Conservation (phyloP, 2,113 vertebrate genomes). For the Bungarus multicinctus region DNA sequence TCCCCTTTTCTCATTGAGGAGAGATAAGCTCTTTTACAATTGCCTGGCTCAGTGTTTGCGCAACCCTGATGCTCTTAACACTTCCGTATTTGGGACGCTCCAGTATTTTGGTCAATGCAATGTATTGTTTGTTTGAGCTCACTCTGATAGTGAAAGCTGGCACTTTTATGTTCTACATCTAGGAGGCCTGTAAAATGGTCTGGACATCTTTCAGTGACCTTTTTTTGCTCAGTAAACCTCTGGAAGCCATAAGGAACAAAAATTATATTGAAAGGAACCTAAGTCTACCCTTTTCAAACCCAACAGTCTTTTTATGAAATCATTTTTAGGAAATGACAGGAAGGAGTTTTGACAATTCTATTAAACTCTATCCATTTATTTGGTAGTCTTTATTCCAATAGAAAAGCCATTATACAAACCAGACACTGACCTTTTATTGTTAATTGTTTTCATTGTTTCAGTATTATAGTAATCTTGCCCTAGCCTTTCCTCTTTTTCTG, state of each 20-base stretch:
- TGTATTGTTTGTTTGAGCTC: not conserved
- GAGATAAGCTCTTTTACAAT: not conserved
- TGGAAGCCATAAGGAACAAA: not conserved
- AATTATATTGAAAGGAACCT: not conserved
- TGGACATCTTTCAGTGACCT: not conserved
- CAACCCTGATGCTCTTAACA: not conserved
- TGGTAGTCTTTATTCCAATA: not conserved
- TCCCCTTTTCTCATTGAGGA: not conserved
- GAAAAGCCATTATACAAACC: not conserved
- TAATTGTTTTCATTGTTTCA: not conserved
- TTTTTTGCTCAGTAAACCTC: not conserved
- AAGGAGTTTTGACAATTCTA: not conserved
- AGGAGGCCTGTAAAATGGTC: not conserved
- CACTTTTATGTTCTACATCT: not conserved
- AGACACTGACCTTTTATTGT: not conserved
- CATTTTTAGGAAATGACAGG: not conserved
- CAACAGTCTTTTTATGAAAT: not conserved
- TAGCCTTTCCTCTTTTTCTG: not conserved
- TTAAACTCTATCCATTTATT: not conserved
- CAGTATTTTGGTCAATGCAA: not conserved
- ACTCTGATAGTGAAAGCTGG: not conserved
- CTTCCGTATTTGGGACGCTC: not conserved
- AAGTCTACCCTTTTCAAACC: not conserved
- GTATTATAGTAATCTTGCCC: not conserved
- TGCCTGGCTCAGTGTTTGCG: not conserved